Base-by-base conservation (phyloP, 35 echinoderm and acorn worm genomes). In the Holothuria glaberrima region DNA sequence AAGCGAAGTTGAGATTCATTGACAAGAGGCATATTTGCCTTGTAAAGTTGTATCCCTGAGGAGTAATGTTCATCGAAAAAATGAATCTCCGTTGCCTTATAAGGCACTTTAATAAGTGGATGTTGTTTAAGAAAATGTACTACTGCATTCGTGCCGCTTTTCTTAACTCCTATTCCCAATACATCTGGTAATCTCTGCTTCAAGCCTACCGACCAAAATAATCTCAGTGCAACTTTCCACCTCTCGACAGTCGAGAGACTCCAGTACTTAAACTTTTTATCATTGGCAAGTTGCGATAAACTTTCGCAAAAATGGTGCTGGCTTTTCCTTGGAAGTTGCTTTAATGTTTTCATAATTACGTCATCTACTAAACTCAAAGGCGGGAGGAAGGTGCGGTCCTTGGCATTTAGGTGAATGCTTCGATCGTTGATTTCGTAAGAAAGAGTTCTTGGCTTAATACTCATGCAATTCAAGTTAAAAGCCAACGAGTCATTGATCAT, bases 1-100 rank as follows among this genome's bases (percentile, higher is more conserved):
- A 99, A 95, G 45, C 19, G 64, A 16, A 93, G 25, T 61, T 91
- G 83, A 21, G 62, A 58, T n/a, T 35, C 9, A 28, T 85, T 90
- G 1, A 87, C 75, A 72, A 94, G 92, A 4, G 64, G 65, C 88
- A 98, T 92, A 58, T 73, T 61, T 36, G 92, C 92, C 61, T 72
- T 63, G 31, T 98, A 98, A 33, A 87, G 92, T 24, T 86, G 81
- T 36, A 94, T 88, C 5, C 92, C 95, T 31, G 86, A 71, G 22
- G 83, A 59, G 82, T 98, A 94, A 75, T 94, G 90, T 90, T 89
- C 89, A 65, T 98, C 95, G 70, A 98, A 98, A 68, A 82, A 98
- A 44, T 98, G 95, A 48, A 92, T 68, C 56, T 97, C 95, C 30
- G 78, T 91, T 20, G 89, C 92, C 0, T 87, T 60, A 18, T 30